phyloP scores from a whole-genome alignment of 37 sponge, comb jelly and placozoan species.

The Tethya wilhelma region DNA sequence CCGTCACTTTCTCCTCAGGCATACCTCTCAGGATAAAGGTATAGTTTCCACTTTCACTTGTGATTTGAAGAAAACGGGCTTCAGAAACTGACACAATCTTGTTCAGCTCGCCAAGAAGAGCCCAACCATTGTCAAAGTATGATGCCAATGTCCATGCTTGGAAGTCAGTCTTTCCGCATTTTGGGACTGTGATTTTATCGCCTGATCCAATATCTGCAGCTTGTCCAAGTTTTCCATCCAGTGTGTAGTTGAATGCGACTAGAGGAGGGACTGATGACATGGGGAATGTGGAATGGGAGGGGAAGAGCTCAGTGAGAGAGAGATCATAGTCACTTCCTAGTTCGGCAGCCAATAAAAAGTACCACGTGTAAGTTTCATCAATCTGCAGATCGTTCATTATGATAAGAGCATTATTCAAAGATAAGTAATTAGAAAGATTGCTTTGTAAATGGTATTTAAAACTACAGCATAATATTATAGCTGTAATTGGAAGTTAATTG shows the following conservation, averaged over 20 bases:
- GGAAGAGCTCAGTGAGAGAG: constrained; percentile 53
- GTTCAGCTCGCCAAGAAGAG: constrained; percentile 71
- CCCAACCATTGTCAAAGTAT: constrained; percentile 33
- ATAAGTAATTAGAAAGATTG: no score
- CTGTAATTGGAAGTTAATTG: no score
- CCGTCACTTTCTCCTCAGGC: constrained; percentile 59
- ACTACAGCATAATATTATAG: no score
- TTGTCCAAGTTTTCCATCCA: constrained; percentile 21
- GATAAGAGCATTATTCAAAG: no score
- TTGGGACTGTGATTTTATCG: constrained; percentile 8
- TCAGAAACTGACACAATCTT: constrained; percentile 71
- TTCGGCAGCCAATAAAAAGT: constrained; percentile 69
- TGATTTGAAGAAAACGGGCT: constrained; percentile 34
- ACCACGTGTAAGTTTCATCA: constrained; percentile 45
- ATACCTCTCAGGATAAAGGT: constrained; percentile 29
- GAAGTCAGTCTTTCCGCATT: constrained; percentile 51
- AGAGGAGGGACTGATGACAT: constrained; percentile 18
- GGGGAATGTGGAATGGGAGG: constrained; percentile 12
- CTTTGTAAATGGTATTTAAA: no score
- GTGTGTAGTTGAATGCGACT: constrained; percentile 32
- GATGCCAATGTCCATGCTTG: constrained; percentile 65
- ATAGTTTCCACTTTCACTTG: neutral
- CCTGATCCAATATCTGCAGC: neutral
- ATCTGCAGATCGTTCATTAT: no score
- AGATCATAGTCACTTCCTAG: constrained; percentile 28